These are phyloP conservation scores for Panurus biarmicus DNA, from an alignment of 2,113 vertebrate genomes.

Conservation along the genomic window DNA sequence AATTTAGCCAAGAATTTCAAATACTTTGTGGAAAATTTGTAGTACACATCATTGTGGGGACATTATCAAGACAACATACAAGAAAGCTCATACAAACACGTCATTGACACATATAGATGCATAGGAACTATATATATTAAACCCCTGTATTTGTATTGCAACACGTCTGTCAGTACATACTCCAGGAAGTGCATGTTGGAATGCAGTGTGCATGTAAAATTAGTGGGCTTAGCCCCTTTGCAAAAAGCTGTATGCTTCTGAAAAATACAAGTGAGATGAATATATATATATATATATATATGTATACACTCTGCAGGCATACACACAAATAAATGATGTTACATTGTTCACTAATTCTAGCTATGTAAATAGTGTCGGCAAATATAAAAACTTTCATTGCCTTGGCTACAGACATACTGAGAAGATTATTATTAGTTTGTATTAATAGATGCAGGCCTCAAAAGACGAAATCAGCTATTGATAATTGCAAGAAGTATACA, in stretches of 20 bases:
- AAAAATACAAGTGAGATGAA: background rate
- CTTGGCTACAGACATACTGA: constrained; percentile 72
- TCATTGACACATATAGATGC: background rate
- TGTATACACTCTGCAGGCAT: no score
- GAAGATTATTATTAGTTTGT: constrained; percentile 93
- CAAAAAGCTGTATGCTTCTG: background rate
- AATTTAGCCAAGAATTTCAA: background rate
- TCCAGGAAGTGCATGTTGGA: background rate
- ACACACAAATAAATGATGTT: background rate
- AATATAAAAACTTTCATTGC: constrained; percentile 59
- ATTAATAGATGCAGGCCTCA: constrained; percentile 97
- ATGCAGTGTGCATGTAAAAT: background rate
- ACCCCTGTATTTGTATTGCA: background rate
- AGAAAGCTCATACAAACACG: background rate
- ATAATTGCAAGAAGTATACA: constrained; percentile 99
- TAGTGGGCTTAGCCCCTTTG: background rate
- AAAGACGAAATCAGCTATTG: constrained; percentile 99
- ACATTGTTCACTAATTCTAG: background rate
- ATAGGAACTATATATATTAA: background rate
- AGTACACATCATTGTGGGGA: background rate
- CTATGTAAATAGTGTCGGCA: constrained; percentile 12
- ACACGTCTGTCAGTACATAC: background rate
- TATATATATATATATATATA: background rate
- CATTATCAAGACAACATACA: background rate
- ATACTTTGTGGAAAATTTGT: background rate